Percentiles rank a stretch among this genome's conserved stretches.
Evolutionary conservation across 1,140 invertebrate genomes (phyloP).

Genomic region (Monochamus saltuarius): DNA sequence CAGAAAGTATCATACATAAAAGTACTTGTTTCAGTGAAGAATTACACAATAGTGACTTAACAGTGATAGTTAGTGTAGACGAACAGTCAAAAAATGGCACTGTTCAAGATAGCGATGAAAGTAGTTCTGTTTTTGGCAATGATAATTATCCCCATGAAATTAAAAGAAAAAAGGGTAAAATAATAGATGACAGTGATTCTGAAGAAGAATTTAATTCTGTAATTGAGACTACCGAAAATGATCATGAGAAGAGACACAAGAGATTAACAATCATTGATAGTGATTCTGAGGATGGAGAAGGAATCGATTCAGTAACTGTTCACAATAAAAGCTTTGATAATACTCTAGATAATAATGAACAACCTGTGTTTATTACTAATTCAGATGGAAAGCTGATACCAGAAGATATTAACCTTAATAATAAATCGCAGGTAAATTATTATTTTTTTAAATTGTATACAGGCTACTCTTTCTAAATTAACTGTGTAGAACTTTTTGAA

Average conservation of each 20-base stretch:
- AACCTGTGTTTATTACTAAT: slow-evolving; percentile 25
- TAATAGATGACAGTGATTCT: no score
- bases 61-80: no score
- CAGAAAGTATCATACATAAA: no score
- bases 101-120: no score
- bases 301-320: slow-evolving; percentile 5
- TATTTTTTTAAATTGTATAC: background rate
- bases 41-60: no score
- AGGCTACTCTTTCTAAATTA: no score
- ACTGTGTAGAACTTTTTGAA: background rate
- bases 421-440: background rate
- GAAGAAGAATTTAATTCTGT: no score
- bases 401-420: slow-evolving; percentile 15
- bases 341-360: slow-evolving; percentile 11
- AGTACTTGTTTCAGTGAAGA: no score
- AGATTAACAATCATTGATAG: slow-evolving; percentile 31
- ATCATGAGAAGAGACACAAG: background rate
- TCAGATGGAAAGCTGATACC: slow-evolving; percentile 22
- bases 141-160: no score
- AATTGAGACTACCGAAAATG: background rate
- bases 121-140: no score
- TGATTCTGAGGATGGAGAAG: slow-evolving; percentile 30
- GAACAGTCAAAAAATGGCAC: no score
- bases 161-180: no score
- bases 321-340: slow-evolving; percentile 29